These are phyloP conservation scores for Sigmodon hispidus DNA, from an alignment of 2,113 vertebrate species.

Conservation along the genomic window DNA sequence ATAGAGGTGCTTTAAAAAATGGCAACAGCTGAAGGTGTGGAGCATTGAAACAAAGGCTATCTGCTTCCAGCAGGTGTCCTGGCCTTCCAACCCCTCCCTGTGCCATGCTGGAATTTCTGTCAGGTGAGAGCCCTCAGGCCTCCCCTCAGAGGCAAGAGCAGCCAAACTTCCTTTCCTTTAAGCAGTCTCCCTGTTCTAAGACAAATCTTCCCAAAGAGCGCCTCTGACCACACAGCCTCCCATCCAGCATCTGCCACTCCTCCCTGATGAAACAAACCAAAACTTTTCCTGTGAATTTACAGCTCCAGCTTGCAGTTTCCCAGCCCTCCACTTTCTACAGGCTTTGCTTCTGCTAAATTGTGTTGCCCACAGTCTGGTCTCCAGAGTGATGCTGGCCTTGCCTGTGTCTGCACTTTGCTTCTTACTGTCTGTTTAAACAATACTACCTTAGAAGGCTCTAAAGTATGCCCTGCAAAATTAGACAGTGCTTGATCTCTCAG, in stretches of 20 bases:
- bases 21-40: background rate
- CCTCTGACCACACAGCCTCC: background rate
- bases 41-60: background rate
- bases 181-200: background rate
- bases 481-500: conserved; percentile 15
- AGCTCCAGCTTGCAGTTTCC: background rate
- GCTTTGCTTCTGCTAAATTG: background rate
- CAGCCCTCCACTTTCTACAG: background rate
- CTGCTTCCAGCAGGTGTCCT: background rate
- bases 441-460: conserved; percentile 2
- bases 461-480: conserved; percentile 47
- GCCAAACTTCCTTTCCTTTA: background rate
- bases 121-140: background rate
- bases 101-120: background rate
- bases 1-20: background rate
- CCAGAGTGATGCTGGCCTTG: background rate
- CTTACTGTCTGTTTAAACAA: background rate
- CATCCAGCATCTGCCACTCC: background rate
- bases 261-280: conserved; percentile 16
- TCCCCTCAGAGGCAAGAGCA: background rate
- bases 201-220: background rate
- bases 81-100: background rate
- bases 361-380: background rate
- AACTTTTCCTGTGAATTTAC: background rate
- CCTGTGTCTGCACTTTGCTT: background rate